Conservation (phyloP, 2,797 vertebrate species). For the Lepilemur septentrionalis region DNA sequence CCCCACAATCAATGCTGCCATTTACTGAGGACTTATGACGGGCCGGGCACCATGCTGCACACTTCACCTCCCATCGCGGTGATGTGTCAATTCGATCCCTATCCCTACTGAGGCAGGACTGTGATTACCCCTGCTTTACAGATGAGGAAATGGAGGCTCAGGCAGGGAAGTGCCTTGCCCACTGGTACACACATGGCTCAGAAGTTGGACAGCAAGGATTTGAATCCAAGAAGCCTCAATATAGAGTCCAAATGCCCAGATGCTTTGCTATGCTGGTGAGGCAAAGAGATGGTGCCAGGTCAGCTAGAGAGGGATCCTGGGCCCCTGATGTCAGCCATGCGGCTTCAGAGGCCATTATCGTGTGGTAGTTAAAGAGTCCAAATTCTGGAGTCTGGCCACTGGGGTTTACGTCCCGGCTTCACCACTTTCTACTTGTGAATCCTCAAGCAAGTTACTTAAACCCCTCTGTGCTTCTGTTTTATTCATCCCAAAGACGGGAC, state of each 20-base stretch:
- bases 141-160: neutral
- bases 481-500: neutral
- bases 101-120: neutral
- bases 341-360: neutral
- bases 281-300: neutral
- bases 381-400: neutral
- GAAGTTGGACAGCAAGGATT: neutral
- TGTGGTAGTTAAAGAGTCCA: neutral
- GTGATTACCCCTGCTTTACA: constrained; percentile 12
- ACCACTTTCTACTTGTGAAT: neutral
- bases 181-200: neutral
- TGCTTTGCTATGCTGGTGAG: neutral
- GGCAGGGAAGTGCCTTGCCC: constrained; percentile 14
- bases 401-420: neutral
- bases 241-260: neutral
- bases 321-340: neutral
- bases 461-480: neutral
- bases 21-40: constrained; percentile 50
- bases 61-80: neutral
- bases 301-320: neutral
- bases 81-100: constrained; percentile 7
- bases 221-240: neutral
- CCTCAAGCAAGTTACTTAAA: neutral
- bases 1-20: constrained; percentile 16
- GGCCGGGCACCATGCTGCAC: neutral